Evolutionary conservation across 2,888 invertebrate species (phyloP), one percentile per base, ranked within the genome.

Genomic region (Noctua fimbriata): DNA sequence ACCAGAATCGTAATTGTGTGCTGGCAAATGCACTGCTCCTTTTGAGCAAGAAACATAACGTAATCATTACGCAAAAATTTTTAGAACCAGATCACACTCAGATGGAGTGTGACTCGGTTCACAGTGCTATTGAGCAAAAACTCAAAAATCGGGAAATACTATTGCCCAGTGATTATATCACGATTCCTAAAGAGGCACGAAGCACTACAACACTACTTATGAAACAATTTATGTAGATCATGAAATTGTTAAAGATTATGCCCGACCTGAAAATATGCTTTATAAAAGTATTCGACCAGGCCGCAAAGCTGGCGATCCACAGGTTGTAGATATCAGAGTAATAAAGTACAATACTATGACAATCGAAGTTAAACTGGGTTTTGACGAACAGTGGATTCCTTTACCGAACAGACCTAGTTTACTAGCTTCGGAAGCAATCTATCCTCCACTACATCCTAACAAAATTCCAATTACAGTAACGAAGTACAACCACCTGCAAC

Each of bases 271-370:
- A 60, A 84, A 73, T 78, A 67, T 69, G 32, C 60, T 81, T 44
- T 85, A 85, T 75, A 77, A 83, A 81, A 78, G 74, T 44, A 84
- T 84, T 73, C 76, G 81, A 67, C 85, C 86, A 72, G 86, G 86
- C 41, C 69, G 77, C 28, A 83, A 77, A 72, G 78, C 82, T 49
- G 86, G 87, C n/a, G 83, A 86, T 78, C 80, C 83, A 47, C 73
- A 73, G 24, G 84, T 87, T 36, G 82, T 82, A 10, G 79, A 87
- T 72, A 79, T 85, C 66, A 77, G 84, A 65, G 80, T 47, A 52
- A 78, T 85, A 63, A 65, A 71, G 32, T 88, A 87, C 73, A 78
- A 83, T 32, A 76, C 76, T 16, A 76, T 80, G 52, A 71, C 63
- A 44, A 81, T 89, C 49, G 69, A 75, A 75, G 58, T 83, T 65